Conservation (phyloP, 2,113 vertebrate genomes). For the Cariama cristata region DNA sequence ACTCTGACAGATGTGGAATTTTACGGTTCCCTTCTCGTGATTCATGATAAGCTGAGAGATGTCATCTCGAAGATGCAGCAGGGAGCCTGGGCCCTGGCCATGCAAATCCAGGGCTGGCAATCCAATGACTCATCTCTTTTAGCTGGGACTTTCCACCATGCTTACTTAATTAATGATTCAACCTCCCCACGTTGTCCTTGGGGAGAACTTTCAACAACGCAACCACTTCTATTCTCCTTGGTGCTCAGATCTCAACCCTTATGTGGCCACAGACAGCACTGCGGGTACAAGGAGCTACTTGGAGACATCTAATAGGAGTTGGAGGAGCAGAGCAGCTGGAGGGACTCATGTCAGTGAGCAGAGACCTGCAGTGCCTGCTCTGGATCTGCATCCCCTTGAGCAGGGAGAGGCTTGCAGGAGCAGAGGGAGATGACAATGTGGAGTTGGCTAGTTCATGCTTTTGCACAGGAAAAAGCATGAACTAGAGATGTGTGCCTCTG, state of each 20-base stretch:
- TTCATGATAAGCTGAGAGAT: constrained; percentile 12
- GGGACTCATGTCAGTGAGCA: not conserved
- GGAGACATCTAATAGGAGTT: not conserved
- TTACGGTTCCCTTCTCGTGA: not conserved
- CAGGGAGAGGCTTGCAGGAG: not conserved
- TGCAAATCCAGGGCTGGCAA: not conserved
- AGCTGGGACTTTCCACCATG: constrained; percentile 59
- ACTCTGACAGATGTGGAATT: constrained; percentile 22
- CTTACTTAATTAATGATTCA: constrained; percentile 58
- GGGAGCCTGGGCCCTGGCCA: not conserved
- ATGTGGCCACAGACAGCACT: not conserved
- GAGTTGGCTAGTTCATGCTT: not conserved
- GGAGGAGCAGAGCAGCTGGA: not conserved
- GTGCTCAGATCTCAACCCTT: not conserved
- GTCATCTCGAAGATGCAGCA: not conserved
- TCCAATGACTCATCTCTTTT: constrained; percentile 30
- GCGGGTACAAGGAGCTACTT: not conserved
- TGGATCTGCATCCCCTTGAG: not conserved
- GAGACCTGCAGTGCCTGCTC: not conserved
- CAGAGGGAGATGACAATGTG: not conserved
- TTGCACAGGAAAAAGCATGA: not conserved
- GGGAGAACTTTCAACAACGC: not conserved
- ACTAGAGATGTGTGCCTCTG: not conserved
- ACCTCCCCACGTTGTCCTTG: not conserved
- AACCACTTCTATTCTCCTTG: not conserved